Evolutionary conservation across 2,113 vertebrate species (phyloP), one percentile per base, ranked within the genome.

Genomic region (Morone saxatilis): DNA sequence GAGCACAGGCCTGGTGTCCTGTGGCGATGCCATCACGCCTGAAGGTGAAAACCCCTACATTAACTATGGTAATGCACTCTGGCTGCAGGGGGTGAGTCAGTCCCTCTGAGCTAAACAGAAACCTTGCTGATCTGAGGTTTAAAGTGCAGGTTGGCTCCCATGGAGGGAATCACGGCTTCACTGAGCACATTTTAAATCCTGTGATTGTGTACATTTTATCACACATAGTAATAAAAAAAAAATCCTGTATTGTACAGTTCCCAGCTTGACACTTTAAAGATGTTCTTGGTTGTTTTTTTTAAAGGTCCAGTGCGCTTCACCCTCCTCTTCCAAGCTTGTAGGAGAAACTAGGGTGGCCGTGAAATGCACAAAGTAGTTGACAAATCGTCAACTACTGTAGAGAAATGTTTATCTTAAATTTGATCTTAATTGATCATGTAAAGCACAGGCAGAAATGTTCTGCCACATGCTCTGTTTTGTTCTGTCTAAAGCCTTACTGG

Each of bases 31-130:
- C 48, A 36, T 22, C 78, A 36, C 10, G 53, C 54, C 79, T 76
- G 7, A n/a, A 81, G 66, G 76, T 86, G 51, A 84, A 79, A 83
- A 45, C 43, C 62, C 74, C 61, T 9, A 11, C 45, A 17, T 79
- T 73, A 20, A 7, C 47, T 36, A 78, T 86, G 83, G 31, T 80
- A 86, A 89, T 78, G 12, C 25, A 1, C 10, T 65, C 38, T 19
- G 2, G 8, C 71, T 80, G 43, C 62, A 56, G 62, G 59, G n/a
- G 61, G 5, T 62, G 41, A 81, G 41, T 62, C 86, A 63, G 47
- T 22, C 14, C 9, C 77, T 63, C 59, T 74, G 74, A 83, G 70
- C 51, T 66, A 81, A 84, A 86, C 1, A 45, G 69, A 85, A 80
- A 81, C 73, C 0, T 56, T 57, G 50, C 5, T 53, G 22, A 3